Evolutionary conservation across 2,113 vertebrate genomes (phyloP).

Genomic region (Aepyceros melampus): DNA sequence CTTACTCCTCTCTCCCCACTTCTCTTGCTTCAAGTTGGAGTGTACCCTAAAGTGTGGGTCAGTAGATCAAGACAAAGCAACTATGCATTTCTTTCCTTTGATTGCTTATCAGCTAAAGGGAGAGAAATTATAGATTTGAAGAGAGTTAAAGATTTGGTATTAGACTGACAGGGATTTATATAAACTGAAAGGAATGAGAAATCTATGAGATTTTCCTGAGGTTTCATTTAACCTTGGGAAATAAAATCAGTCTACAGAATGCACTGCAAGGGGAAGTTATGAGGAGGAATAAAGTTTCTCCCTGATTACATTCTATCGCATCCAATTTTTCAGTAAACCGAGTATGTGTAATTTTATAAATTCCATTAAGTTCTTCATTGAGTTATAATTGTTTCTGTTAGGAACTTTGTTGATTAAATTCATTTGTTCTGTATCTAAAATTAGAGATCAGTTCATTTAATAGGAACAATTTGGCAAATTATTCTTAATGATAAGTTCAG

Average conservation of each 20-base stretch:
- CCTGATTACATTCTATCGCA: background rate
- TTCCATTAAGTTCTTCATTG: constrained; percentile 39
- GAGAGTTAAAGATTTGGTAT: background rate
- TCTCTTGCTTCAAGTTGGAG: background rate
- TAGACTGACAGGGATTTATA: background rate
- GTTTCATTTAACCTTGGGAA: background rate
- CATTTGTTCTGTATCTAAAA: constrained; percentile 39
- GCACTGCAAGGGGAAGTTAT: background rate
- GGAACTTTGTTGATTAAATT: constrained; percentile 35
- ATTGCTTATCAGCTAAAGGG: background rate
- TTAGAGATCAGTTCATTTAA: constrained; percentile 25
- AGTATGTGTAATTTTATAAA: constrained; percentile 35
- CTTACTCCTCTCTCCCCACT: background rate
- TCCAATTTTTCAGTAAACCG: background rate
- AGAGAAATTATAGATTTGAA: background rate
- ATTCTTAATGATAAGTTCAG: background rate
- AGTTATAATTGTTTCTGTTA: constrained; percentile 30
- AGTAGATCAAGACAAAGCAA: background rate
- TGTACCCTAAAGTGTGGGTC: background rate
- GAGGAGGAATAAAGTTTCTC: background rate
- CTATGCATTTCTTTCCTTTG: background rate
- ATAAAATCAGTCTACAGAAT: background rate
- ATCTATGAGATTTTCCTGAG: background rate
- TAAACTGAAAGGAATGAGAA: background rate
- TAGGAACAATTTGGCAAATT: constrained; percentile 40